Percentiles rank a stretch among this genome's conserved stretches.
These are phyloP conservation scores for Chromobotia macracanthus DNA, from an alignment of 2,797 vertebrate species.

Conservation along the genomic window DNA sequence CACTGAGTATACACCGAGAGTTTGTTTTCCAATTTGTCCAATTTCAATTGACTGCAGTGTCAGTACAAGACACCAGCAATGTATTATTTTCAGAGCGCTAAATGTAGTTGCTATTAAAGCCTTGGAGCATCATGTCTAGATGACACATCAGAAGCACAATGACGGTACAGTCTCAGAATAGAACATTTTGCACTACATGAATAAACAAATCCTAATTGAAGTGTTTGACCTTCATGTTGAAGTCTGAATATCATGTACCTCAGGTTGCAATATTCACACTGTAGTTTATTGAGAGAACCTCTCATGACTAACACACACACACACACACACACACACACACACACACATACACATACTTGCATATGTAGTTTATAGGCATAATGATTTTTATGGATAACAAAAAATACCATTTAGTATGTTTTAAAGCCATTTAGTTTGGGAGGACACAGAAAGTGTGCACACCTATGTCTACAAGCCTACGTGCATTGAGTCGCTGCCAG, in stretches of 20 bases:
- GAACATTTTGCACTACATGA: slow-evolving; percentile 38
- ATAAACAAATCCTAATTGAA: slow-evolving; percentile 51
- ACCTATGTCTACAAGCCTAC: not conserved
- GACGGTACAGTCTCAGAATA: slow-evolving; percentile 36
- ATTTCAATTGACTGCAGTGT: slow-evolving; percentile 51
- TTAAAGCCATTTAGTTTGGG: too few species aligned
- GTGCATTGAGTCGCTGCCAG: not conserved
- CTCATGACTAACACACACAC: not conserved
- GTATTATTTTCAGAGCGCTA: slow-evolving; percentile 64
- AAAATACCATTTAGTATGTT: too few species aligned
- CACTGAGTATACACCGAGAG: slow-evolving; percentile 55
- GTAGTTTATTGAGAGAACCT: not conserved
- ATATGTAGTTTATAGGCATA: too few species aligned
- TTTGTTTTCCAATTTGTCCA: slow-evolving; percentile 36
- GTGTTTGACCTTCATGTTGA: slow-evolving; percentile 45
- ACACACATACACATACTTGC: too few species aligned
- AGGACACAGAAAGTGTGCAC: too few species aligned
- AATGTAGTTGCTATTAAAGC: slow-evolving; percentile 57
- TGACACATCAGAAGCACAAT: slow-evolving; percentile 39
- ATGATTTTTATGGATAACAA: too few species aligned
- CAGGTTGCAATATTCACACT: slow-evolving; percentile 30
- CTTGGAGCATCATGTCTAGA: slow-evolving; percentile 54
- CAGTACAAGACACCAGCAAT: slow-evolving; percentile 51
- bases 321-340: not conserved
- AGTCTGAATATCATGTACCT: slow-evolving; percentile 23